Evolutionary conservation across 2,797 vertebrate species (phyloP).

Genomic region (Dermochelys coriacea): DNA sequence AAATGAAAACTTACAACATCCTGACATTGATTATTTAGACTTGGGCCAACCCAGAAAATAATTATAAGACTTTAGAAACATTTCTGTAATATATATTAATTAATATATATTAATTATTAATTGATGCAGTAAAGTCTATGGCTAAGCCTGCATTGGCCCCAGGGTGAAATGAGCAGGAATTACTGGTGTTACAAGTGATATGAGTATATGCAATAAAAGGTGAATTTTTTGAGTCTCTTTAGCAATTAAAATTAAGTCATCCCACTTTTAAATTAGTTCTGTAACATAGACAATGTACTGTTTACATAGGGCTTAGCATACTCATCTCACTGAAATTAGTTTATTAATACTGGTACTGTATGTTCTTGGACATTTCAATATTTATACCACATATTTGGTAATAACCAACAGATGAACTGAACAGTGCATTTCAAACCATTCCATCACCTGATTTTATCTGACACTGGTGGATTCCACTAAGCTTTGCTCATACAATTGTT

Average conservation of each 20-base stretch:
- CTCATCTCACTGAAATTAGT: background rate
- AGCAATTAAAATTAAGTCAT: background rate
- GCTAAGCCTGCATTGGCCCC: slow-evolving; percentile 4
- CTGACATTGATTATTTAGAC: background rate
- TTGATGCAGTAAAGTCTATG: background rate
- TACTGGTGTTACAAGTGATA: slow-evolving; percentile 20
- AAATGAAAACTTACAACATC: slow-evolving; percentile 15
- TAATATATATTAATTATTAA: too few species aligned
- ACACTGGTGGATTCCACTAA: background rate
- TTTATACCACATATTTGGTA: background rate
- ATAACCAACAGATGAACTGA: background rate
- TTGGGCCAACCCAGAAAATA: background rate
- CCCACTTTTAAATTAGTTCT: slow-evolving; percentile 14
- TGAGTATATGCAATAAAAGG: background rate
- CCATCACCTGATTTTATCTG: background rate
- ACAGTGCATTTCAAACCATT: background rate
- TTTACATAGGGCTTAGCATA: background rate
- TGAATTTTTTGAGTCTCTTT: background rate
- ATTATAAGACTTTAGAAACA: background rate
- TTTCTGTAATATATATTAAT: background rate
- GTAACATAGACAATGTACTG: background rate
- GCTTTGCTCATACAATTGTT: slow-evolving; percentile 18
- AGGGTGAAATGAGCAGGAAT: slow-evolving; percentile 37
- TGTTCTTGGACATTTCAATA: background rate
- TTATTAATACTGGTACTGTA: background rate